Conservation (phyloP, 2,113 vertebrate species). For the Cnemophilus loriae region DNA sequence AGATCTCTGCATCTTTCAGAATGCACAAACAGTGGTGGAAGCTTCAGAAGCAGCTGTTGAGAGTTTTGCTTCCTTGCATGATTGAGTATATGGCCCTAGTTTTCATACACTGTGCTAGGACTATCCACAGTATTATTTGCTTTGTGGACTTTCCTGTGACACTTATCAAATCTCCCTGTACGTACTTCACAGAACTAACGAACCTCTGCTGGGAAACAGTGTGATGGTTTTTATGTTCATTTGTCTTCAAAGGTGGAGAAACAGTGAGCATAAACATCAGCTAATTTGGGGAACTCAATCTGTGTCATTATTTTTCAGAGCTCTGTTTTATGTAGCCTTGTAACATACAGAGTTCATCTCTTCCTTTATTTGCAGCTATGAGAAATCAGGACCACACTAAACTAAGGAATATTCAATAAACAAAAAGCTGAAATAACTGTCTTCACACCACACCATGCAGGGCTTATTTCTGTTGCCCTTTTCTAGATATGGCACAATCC, state of each 20-base stretch:
- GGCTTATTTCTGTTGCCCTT: background rate
- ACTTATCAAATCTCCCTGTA: background rate
- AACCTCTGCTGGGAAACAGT: background rate
- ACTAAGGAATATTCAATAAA: background rate
- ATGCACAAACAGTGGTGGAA: background rate
- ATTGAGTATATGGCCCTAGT: background rate
- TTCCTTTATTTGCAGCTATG: background rate
- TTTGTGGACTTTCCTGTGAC: background rate
- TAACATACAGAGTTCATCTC: background rate
- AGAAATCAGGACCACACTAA: background rate
- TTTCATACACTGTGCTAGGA: background rate
- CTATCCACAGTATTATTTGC: background rate
- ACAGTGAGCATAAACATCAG: background rate
- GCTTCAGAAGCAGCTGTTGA: background rate
- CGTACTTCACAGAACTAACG: background rate
- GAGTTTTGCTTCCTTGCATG: background rate
- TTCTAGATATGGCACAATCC: background rate
- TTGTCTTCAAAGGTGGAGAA: background rate
- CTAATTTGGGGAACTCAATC: background rate
- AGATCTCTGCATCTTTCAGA: background rate
- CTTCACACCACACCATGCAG: background rate
- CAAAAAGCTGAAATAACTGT: background rate
- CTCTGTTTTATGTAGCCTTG: background rate
- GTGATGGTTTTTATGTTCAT: background rate
- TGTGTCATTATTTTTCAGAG: background rate